Conservation (phyloP, 2,113 vertebrate genomes). For the Eulemur rufifrons region DNA sequence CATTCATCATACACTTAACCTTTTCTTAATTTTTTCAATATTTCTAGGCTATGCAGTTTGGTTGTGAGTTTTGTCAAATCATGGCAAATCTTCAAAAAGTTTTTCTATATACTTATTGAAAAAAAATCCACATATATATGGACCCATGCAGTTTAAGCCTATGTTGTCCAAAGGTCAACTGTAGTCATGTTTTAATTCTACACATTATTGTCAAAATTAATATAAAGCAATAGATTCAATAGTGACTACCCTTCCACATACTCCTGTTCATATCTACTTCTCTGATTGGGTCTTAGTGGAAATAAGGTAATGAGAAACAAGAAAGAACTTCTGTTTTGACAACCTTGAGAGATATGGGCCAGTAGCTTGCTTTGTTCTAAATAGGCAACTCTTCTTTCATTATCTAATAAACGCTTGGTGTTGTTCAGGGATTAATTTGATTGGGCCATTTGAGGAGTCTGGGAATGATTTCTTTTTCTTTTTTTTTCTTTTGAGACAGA, state of each 20-base stretch:
- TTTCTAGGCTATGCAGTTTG: neutral
- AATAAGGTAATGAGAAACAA: neutral
- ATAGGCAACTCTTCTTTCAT: neutral
- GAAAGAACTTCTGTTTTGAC: neutral
- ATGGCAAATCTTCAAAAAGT: neutral
- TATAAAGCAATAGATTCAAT: neutral
- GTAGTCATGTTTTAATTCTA: neutral
- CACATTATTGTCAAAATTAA: neutral
- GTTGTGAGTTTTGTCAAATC: neutral
- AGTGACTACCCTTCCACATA: neutral
- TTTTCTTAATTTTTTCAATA: neutral
- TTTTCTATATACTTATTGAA: neutral
- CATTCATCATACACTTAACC: neutral
- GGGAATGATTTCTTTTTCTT: neutral
- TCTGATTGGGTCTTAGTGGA: neutral
- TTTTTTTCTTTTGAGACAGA: neutral
- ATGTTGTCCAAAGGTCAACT: neutral
- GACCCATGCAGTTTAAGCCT: neutral
- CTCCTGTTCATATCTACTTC: neutral
- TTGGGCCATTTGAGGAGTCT: neutral
- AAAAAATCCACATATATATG: neutral
- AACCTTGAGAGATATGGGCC: neutral
- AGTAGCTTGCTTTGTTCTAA: neutral
- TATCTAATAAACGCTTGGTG: neutral
- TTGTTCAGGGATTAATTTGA: neutral